Base-by-base conservation (phyloP, 2,888 invertebrate species). In the Mythimna ferrago region DNA sequence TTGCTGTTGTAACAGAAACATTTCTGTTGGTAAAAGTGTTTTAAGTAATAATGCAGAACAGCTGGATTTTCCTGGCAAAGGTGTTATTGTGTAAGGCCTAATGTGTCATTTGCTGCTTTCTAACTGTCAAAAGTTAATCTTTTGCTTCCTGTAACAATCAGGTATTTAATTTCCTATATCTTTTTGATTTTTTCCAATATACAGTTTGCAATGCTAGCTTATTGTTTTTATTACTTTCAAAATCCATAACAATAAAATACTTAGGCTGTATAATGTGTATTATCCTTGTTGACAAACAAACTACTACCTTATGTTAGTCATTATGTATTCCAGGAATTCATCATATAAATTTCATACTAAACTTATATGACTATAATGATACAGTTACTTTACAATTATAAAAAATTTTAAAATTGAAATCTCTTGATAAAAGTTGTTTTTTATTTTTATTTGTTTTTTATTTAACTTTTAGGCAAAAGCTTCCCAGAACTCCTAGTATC, bases 51-150 rank as follows among this genome's bases (percentile, higher is more conserved):
- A 71, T 73, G 67, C 51, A 61, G 72, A 71, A 38, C 58, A 61
- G 64, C 60, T 71, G 56, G 67, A 54, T 35, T 66, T 73, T 60
- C 56, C 58, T 26, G 66, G 21, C 57, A 26, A 48, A 70, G 38
- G 64, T 35, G 64, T 44, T 65, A 32, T 80, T 70, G 61, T 84
- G 61, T 80, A 70, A 80, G 57, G 48, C 38, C 26, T 66, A 58
- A 38, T 62, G 56, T 51, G 80, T 44, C 61, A 58, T 32, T 41
- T 44, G n/a, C 32, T 62, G 66, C 60, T 80, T 80, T 80, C 63
- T 79, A 73, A 48, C 21, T 32, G 38, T 67, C 26, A 48, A 63
- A 67, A 44, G 11, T 11, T 32, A 19, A 35, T 57, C 0, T 38
- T 48, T 73, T 38, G 11, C 21, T 44, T 74, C 51, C 6, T 35